phyloP scores from a whole-genome alignment of 2,797 vertebrate genomes.

The Pseudocheirus occidentalis region DNA sequence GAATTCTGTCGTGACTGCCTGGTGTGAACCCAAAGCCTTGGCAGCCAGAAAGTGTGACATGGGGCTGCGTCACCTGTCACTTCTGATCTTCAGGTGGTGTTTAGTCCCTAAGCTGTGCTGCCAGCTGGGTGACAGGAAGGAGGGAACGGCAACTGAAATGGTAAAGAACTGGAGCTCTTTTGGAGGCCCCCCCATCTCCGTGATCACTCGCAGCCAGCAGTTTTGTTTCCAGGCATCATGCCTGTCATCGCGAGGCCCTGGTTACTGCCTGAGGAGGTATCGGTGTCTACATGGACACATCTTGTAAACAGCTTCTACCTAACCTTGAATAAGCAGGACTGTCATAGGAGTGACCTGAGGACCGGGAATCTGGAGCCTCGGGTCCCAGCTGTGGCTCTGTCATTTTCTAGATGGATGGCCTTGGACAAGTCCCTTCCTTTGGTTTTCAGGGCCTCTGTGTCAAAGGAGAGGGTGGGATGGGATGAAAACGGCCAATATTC shows the following conservation, averaged over 20 bases:
- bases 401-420: neutral
- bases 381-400: neutral
- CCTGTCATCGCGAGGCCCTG: accelerated
- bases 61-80: neutral
- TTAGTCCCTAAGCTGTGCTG: neutral
- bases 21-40: neutral
- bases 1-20: neutral
- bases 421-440: neutral
- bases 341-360: neutral
- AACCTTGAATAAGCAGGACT: neutral
- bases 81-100: neutral
- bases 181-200: accelerated
- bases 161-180: neutral
- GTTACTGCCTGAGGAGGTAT: neutral
- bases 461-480: neutral
- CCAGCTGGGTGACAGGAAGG: neutral
- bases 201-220: neutral
- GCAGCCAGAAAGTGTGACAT: neutral
- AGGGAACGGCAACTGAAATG: neutral
- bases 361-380: no score
- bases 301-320: neutral
- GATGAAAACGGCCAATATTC: neutral
- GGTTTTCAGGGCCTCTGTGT: neutral
- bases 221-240: neutral
- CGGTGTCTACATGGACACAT: neutral